Percentiles rank a stretch among this genome's conserved stretches.
Conservation (phyloP, 2,888 invertebrate genomes). For the Entomobrya multifasciata region DNA sequence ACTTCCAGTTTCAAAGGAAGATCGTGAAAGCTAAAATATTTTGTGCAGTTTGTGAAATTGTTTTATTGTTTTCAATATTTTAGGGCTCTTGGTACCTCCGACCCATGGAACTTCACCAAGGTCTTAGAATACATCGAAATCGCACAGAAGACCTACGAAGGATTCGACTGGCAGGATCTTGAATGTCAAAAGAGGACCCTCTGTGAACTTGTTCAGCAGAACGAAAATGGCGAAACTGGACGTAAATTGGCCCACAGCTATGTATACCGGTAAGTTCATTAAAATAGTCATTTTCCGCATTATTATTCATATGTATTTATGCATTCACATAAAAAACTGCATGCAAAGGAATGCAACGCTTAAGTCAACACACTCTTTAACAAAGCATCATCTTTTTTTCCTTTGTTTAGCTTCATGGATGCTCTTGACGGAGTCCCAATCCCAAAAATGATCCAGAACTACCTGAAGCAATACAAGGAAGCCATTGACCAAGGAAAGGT, state of each 20-base stretch:
- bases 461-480: conserved; percentile 78
- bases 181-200: conserved; percentile 79
- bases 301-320: not conserved
- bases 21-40: too few relatives aligned
- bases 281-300: not conserved
- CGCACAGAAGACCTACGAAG: conserved; percentile 79
- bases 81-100: conserved; percentile 73
- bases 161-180: conserved; percentile 79
- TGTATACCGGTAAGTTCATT: conserved; percentile 67
- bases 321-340: not conserved
- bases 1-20: too few relatives aligned
- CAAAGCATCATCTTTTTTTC: not conserved
- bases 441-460: conserved; percentile 77
- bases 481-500: conserved; percentile 78
- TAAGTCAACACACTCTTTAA: not conserved
- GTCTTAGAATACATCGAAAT: conserved; percentile 79
- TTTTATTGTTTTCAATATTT: conserved; percentile 33
- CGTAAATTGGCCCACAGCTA: conserved; percentile 78
- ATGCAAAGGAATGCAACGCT: conserved; percentile 5
- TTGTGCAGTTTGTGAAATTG: not conserved
- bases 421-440: conserved; percentile 78
- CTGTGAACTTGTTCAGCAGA: conserved; percentile 78
- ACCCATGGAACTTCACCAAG: conserved; percentile 76
- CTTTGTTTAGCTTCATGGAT: conserved; percentile 75
- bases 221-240: conserved; percentile 79